Base-by-base conservation (phyloP, 2,888 invertebrate genomes). In the Eurytoma adleriae region DNA sequence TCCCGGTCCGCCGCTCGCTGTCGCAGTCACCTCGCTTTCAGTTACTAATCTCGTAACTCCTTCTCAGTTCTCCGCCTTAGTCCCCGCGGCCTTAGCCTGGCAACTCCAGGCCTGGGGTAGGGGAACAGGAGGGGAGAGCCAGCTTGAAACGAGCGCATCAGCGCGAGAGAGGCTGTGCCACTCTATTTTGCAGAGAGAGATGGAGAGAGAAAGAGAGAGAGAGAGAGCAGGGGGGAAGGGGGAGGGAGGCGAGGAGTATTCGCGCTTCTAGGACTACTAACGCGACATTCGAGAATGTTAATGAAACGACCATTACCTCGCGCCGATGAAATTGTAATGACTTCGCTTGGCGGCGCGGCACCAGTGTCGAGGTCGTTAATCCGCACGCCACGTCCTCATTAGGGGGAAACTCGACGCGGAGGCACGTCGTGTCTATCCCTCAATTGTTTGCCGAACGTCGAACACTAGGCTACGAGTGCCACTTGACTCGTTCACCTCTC, bases 271-370 rank as follows among this genome's bases (percentile, higher is more conserved):
- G 66, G 27, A 79, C 73, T 74, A 48, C 69, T 64, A 62, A 74
- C 74, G 59, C 67, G 80, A 80, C 80, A 68, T 72, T 76, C 30
- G 61, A 80, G 80, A 80, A 80, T 80, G 76, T 72, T 80, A 80
- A 80, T 80, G 76, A 80, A 80, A 76, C 76, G 80, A 62, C 79
- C 64, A 79, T 79, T 74, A 69, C 48, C 74, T 70, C 48, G 74
- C 72, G 62, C 71, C 80, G 72, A 80, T 80, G 76, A 80, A 80
- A 80, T 76, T 80, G 80, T 80, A 80, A 80, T 69, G 80, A 72
- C 72, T 72, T 50, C 27, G 59, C 61, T 30, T 13, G 3, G 27
- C 10, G 16, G 67, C 48, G 57, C 30, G 30, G 24, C 30, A 24
- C 56, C 40, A 64, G 27, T 48, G 30, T 70, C 62, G 16, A 40